Evolutionary conservation across 2,888 invertebrate genomes (phyloP), one percentile per base, ranked within the genome.

Genomic region (Pasiphila rectangulata): DNA sequence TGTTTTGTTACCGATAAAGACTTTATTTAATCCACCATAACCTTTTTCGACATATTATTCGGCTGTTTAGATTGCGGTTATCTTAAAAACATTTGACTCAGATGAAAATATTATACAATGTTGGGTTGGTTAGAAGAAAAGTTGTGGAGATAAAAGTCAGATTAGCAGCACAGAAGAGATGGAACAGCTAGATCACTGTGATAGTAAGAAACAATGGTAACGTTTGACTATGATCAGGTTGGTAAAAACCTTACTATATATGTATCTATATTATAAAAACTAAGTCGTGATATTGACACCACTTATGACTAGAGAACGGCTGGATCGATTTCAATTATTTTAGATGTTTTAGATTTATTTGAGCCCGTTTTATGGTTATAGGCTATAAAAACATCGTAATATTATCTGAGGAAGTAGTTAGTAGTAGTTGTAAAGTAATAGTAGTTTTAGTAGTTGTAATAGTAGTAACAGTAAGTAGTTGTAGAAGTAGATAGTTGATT

Each of bases 11-110:
- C 59, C 65, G 69, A 79, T 79, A 82, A 79, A 76, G 72, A 68
- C 72, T 67, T 78, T 76, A 77, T 73, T 64, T 73, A 72, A 74
- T 59, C 63, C 57, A 67, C 67, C 64, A 64, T 69, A 70, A 72
- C 65, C 72, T 69, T 62, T 59, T 67, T 67, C 64, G 62, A 54
- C 59, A 51, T 74, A 78, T 72, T 72, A 79, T 69, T 65, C 57
- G 64, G 67, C 69, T 70, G 78, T 83, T 83, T 75, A 83, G 83
- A 83, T 83, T 75, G 58, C 56, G 58, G 60, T 75, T 82, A 83
- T 82, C 83, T 65, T 60, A 52, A 54, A 65, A 69, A 73, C 70
- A 71, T 74, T 77, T 69, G 66, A 65, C 61, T 68, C 54, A 59
- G 65, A 64, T 64, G 67, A 69, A 76, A 79, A 76, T 75, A 70